These are phyloP conservation scores for Perca fluviatilis DNA, from an alignment of 2,113 vertebrate species.

Conservation along the genomic window DNA sequence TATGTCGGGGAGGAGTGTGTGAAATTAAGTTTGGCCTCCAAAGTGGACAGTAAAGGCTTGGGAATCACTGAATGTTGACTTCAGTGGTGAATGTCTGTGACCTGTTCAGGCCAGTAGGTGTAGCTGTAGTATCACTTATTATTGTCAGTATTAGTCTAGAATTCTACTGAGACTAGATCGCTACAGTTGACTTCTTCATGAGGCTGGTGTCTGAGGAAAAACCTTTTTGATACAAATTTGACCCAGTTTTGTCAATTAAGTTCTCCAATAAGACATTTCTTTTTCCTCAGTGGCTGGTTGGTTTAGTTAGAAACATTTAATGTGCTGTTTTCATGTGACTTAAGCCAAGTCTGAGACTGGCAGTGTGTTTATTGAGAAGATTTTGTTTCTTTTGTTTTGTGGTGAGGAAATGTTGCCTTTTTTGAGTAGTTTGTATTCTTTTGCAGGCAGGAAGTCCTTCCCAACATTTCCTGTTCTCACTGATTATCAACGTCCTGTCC, in stretches of 20 bases:
- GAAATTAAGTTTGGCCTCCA: background rate
- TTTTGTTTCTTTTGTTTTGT: slow-evolving; percentile 2
- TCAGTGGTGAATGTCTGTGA: background rate
- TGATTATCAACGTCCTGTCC: slow-evolving; percentile 87
- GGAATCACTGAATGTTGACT: background rate
- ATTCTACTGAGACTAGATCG: background rate
- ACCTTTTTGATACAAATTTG: slow-evolving; percentile 2
- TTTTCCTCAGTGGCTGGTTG: background rate
- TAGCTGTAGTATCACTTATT: slow-evolving; percentile 53
- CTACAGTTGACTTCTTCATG: background rate
- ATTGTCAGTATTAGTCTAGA: background rate
- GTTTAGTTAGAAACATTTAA: background rate
- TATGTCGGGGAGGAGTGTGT: background rate
- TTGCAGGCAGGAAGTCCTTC: slow-evolving; percentile 82
- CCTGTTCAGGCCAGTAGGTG: slow-evolving; percentile 71
- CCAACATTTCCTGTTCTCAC: slow-evolving; percentile 84
- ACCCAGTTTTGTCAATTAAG: background rate
- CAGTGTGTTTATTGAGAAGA: slow-evolving; percentile 30
- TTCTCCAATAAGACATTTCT: background rate
- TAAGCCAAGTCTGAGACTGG: background rate
- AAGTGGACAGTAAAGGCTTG: background rate
- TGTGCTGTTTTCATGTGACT: background rate
- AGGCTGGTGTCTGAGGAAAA: background rate
- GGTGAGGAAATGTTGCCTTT: slow-evolving; percentile 35
- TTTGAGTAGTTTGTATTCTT: slow-evolving; percentile 71